phyloP scores from a whole-genome alignment of 2,888 invertebrate species.

The Trichacis sp. region DNA sequence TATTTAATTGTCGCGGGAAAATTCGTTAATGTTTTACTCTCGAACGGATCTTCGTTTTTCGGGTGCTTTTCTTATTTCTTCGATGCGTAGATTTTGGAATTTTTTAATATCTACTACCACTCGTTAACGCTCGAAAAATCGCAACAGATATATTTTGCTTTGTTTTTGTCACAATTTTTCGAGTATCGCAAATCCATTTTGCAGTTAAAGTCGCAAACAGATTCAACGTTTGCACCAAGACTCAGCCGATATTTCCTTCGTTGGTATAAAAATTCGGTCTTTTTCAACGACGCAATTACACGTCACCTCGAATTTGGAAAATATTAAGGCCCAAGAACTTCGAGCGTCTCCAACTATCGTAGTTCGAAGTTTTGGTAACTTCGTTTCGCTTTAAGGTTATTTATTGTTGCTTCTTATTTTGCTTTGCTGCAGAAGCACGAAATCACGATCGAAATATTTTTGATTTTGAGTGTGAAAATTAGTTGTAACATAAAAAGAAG shows the following conservation, averaged over 20 bases:
- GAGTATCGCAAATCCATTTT: conserved; percentile 5
- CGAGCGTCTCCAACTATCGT: too few species aligned
- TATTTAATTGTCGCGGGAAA: conserved; percentile 16
- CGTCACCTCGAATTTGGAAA: not conserved
- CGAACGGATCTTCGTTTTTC: conserved; percentile 44
- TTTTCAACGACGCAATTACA: not conserved
- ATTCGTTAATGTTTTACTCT: conserved; percentile 27
- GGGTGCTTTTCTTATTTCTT: conserved; percentile 36
- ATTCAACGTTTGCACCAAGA: not conserved
- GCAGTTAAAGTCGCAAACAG: not conserved
- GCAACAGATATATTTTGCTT: conserved; percentile 11
- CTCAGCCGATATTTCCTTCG: too few species aligned
- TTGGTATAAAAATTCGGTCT: conserved; percentile 2
- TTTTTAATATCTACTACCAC: conserved; percentile 40
- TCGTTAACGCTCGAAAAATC: conserved; percentile 23
- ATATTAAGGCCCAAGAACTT: not conserved
- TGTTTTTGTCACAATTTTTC: not conserved
- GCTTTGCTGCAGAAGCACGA: too few species aligned
- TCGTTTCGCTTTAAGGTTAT: too few species aligned
- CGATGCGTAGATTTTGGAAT: conserved; percentile 43
- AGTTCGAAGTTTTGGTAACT: not conserved
- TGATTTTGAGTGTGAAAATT: too few species aligned
- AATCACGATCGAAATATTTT: too few species aligned
- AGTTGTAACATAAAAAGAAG: too few species aligned
- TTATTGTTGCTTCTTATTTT: too few species aligned